Conservation (phyloP, 2,888 invertebrate genomes). For the Noctua pronuba region DNA sequence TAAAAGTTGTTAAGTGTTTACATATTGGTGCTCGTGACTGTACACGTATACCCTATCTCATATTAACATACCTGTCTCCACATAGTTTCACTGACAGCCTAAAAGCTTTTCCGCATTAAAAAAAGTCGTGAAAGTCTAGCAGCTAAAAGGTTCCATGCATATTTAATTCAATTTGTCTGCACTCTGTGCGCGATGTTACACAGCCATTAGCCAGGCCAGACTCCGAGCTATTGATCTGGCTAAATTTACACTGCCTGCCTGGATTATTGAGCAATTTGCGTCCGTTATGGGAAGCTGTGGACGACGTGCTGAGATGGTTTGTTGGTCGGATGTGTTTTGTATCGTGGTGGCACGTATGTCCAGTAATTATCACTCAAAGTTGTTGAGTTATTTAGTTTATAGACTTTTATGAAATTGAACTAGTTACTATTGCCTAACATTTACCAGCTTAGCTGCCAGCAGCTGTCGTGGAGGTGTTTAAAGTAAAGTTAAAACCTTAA, state of each 20-base stretch:
- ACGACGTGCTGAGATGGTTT: conserved; percentile 16
- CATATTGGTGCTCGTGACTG: no score
- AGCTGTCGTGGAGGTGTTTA: no score
- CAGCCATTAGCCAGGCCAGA: conserved; percentile 77
- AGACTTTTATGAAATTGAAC: no score
- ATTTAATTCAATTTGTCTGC: conserved; percentile 48
- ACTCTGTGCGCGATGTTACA: conserved; percentile 61
- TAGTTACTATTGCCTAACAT: no score
- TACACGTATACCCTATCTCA: neutral
- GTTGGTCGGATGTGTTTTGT: neutral
- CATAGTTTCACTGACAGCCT: neutral
- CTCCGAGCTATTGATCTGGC: conserved; percentile 82
- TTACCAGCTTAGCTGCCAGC: no score
- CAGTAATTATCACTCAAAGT: no score
- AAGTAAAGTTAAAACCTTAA: no score
- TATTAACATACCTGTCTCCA: neutral
- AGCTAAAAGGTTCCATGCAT: conserved; percentile 50
- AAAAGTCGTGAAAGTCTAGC: conserved; percentile 35
- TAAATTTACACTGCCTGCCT: conserved; percentile 74
- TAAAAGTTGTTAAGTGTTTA: no score
- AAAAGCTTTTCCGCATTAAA: conserved; percentile 32
- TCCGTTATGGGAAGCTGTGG: conserved; percentile 74
- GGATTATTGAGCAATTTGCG: conserved; percentile 73
- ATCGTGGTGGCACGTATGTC: neutral
- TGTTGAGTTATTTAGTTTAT: no score